phyloP scores from a whole-genome alignment of 2,797 vertebrate genomes.

The Chelidonichthys spinosus region DNA sequence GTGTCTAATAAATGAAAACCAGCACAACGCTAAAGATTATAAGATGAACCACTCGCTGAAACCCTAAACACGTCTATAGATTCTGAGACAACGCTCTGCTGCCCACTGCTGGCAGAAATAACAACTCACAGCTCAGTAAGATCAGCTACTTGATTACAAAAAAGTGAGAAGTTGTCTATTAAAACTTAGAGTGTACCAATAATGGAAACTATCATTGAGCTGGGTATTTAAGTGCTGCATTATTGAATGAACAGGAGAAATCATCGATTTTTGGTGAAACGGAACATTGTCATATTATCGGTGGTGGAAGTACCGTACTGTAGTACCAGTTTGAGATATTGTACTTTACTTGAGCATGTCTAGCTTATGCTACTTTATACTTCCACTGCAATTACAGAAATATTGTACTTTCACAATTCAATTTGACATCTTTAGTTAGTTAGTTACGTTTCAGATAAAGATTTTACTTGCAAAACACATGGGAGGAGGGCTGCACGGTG shows the following conservation, averaged over 20 bases:
- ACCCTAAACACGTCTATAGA: neutral
- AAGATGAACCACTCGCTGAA: conserved; percentile 10
- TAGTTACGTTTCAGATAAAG: no score
- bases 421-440: no score
- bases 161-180: neutral
- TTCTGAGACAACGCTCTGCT: conserved; percentile 46
- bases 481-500: no score
- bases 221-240: neutral
- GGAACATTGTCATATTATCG: no score
- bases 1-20: conserved; percentile 5
- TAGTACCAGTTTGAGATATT: neutral
- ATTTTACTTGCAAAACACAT: no score
- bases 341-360: neutral
- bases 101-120: conserved; percentile 56
- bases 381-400: neutral
- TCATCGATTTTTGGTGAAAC: no score
- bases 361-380: neutral
- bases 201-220: neutral
- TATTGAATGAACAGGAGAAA: neutral
- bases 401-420: no score
- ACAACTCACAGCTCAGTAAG: conserved; percentile 1
- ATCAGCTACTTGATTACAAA: neutral
- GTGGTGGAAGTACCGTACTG: neutral
- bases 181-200: neutral
- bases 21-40: conserved; percentile 10